Evolutionary conservation across 2,113 vertebrate species (phyloP).

Genomic region (Beaufortia kweichowensis): DNA sequence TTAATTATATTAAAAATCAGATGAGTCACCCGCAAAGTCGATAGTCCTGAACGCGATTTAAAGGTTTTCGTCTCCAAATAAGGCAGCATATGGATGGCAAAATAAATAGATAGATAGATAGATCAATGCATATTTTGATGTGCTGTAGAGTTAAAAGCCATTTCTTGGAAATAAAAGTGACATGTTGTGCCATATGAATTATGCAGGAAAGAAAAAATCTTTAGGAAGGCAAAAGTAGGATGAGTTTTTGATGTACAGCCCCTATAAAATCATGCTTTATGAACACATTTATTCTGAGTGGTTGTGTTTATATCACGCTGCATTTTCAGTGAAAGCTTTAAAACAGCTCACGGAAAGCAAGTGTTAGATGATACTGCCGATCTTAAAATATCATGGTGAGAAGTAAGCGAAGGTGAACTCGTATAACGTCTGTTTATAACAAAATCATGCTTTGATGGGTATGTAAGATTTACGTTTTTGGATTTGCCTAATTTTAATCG

Average conservation of each 20-base stretch:
- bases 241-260: slow-evolving; percentile 13
- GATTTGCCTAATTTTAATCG: too few species aligned
- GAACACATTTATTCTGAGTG: neutral
- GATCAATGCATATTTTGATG: too few species aligned
- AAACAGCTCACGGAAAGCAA: neutral
- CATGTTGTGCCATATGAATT: slow-evolving; percentile 23
- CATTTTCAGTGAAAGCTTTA: neutral
- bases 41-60: neutral
- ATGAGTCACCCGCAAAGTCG: neutral
- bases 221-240: neutral
- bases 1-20: neutral
- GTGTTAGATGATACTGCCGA: neutral
- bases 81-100: too few species aligned
- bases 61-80: too few species aligned
- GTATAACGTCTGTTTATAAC: too few species aligned
- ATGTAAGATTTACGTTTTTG: too few species aligned
- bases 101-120: too few species aligned
- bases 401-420: neutral
- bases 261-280: neutral
- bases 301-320: neutral
- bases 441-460: too few species aligned
- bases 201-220: neutral
- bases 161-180: slow-evolving; percentile 26
- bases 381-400: neutral
- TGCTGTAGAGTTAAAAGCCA: slow-evolving; percentile 5